A percentile compares a stretch with the other conserved stretches of the same genome.
Conservation (phyloP, 2,797 vertebrate genomes). For the Diplodus sargus region DNA sequence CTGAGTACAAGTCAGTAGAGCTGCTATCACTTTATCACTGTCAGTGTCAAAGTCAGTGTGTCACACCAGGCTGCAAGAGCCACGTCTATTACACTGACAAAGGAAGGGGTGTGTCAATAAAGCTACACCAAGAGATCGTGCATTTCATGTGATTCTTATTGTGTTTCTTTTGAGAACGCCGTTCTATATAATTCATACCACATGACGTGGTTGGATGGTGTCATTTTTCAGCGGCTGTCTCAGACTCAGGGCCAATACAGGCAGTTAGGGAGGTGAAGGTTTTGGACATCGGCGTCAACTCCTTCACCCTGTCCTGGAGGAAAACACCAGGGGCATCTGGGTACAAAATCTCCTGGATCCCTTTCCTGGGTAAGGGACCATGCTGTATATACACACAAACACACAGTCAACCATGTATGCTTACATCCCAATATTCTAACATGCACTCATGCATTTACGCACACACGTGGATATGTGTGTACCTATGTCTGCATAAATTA, state of each 20-base stretch:
- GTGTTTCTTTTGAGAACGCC: neutral
- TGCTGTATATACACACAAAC: neutral
- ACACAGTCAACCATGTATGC: neutral
- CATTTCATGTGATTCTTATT: neutral
- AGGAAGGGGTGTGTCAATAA: slow-evolving; percentile 23
- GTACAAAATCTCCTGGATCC: slow-evolving; percentile 89
- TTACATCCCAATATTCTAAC: neutral
- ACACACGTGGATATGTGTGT: neutral
- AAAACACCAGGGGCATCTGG: slow-evolving; percentile 81
- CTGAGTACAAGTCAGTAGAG: slow-evolving; percentile 48
- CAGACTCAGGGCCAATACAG: slow-evolving; percentile 80
- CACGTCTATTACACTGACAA: slow-evolving; percentile 30
- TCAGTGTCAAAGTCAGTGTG: slow-evolving; percentile 42
- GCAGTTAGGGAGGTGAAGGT: slow-evolving; percentile 85
- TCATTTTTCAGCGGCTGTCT: slow-evolving; percentile 73
- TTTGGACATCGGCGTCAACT: slow-evolving; percentile 81
- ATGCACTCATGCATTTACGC: neutral
- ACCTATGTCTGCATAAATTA: neutral
- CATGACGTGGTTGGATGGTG: neutral
- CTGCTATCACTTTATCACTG: slow-evolving; percentile 59
- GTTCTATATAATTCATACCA: neutral
- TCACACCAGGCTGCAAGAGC: slow-evolving; percentile 6
- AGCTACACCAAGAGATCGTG: slow-evolving; percentile 11
- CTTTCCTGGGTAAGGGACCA: slow-evolving; percentile 79
- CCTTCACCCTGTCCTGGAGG: slow-evolving; percentile 87